Evolutionary conservation across 2,797 vertebrate genomes (phyloP).

Genomic region (Arctocebus calabarensis): DNA sequence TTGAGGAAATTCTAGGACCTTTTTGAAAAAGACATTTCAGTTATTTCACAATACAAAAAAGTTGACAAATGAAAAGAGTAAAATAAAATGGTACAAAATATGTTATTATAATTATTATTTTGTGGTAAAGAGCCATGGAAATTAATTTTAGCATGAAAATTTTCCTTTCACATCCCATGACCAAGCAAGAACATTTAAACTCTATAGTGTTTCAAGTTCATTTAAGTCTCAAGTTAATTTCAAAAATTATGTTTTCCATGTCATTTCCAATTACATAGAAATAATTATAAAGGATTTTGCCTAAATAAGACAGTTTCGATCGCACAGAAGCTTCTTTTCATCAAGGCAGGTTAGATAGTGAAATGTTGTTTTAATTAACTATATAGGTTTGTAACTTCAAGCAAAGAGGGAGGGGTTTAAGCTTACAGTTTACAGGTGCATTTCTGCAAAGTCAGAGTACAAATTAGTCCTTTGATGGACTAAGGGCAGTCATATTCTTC

Average conservation of each 20-base stretch:
- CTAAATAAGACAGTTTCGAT: conserved; percentile 26
- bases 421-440: background rate
- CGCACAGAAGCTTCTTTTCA: background rate
- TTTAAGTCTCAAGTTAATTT: conserved; percentile 20
- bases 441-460: conserved; percentile 31
- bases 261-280: conserved; percentile 59
- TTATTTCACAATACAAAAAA: conserved; percentile 54
- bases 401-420: background rate
- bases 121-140: conserved; percentile 5
- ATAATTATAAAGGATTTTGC: conserved; percentile 38
- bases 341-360: background rate
- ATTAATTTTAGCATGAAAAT: conserved; percentile 36
- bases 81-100: conserved; percentile 35
- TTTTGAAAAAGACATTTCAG: conserved; percentile 13
- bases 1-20: background rate
- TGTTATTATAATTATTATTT: background rate
- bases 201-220: background rate
- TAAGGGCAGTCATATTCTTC: background rate
- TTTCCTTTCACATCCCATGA: conserved; percentile 37
- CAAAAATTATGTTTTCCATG: conserved; percentile 36
- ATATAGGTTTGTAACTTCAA: background rate
- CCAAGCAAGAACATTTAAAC: conserved; percentile 40
- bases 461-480: conserved; percentile 8
- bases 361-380: conserved; percentile 55
- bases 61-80: conserved; percentile 22